Evolutionary conservation across 2,888 invertebrate genomes (phyloP).

Genomic region (Parnassius smintheus): DNA sequence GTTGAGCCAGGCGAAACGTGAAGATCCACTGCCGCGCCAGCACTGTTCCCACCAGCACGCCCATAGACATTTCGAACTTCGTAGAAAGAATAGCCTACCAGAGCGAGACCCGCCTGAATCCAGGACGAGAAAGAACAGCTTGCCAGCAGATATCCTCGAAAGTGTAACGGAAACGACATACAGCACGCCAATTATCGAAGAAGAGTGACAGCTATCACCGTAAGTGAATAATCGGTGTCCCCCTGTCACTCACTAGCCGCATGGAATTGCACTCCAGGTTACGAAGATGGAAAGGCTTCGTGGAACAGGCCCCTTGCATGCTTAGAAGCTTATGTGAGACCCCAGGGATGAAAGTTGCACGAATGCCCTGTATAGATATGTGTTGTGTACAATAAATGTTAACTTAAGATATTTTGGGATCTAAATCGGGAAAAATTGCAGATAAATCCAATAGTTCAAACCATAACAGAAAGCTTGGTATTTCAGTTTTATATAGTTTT

Average conservation of each 20-base stretch:
- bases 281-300: slow-evolving; percentile 61
- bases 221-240: slow-evolving; percentile 73
- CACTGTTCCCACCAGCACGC: slow-evolving; percentile 76
- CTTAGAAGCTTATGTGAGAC: slow-evolving; percentile 74
- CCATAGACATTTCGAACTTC: slow-evolving; percentile 62
- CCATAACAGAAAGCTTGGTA: background rate
- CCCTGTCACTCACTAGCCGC: slow-evolving; percentile 69
- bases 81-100: slow-evolving; percentile 74
- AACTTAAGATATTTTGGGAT: slow-evolving; percentile 12
- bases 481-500: background rate
- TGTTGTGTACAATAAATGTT: slow-evolving; percentile 48
- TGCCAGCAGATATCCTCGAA: slow-evolving; percentile 68
- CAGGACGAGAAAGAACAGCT: slow-evolving; percentile 70
- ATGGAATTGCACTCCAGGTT: slow-evolving; percentile 65
- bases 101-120: slow-evolving; percentile 75
- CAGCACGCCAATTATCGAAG: slow-evolving; percentile 46
- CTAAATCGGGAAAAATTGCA: background rate
- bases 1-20: slow-evolving; percentile 69
- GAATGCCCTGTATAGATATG: slow-evolving; percentile 63
- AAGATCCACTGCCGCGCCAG: slow-evolving; percentile 66
- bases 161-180: slow-evolving; percentile 51
- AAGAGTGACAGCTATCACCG: slow-evolving; percentile 73
- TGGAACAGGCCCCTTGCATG: slow-evolving; percentile 76
- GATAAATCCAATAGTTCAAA: background rate
- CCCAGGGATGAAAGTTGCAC: slow-evolving; percentile 66